phyloP scores from a whole-genome alignment of 2,113 vertebrate species.

The Hystrix cristata region DNA sequence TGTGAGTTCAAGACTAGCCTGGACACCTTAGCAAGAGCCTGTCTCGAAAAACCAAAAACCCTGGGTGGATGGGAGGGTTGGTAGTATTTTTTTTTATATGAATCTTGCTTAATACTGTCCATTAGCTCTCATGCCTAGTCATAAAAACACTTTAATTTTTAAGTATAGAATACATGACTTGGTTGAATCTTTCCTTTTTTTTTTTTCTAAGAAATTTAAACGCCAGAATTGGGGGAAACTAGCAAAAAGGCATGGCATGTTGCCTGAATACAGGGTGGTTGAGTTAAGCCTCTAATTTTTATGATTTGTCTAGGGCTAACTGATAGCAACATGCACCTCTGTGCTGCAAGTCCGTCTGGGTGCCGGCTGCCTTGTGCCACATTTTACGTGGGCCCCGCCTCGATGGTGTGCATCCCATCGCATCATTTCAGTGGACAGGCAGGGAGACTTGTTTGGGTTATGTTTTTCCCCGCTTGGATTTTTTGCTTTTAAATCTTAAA shows the following conservation, averaged over 20 bases:
- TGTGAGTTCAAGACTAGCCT: neutral
- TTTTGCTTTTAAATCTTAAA: constrained; percentile 70
- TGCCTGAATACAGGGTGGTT: neutral
- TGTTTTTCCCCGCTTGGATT: neutral
- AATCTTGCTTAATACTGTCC: constrained; percentile 83
- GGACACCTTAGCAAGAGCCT: neutral
- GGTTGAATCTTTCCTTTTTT: neutral
- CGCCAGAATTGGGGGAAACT: constrained; percentile 14
- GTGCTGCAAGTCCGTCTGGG: neutral
- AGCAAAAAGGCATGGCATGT: neutral
- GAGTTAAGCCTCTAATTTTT: neutral
- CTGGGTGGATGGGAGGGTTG: constrained; percentile 83
- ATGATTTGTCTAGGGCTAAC: constrained; percentile 23
- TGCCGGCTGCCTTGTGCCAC: neutral
- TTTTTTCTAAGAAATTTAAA: neutral
- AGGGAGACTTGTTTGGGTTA: neutral
- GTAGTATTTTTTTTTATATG: constrained; percentile 79
- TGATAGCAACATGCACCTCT: neutral
- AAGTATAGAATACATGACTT: constrained; percentile 44
- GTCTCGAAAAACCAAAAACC: neutral
- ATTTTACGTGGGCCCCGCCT: neutral
- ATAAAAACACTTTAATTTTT: constrained; percentile 64
- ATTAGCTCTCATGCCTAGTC: constrained; percentile 84
- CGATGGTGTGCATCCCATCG: neutral
- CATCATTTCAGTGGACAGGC: neutral